Evolutionary conservation across 2,888 invertebrate genomes (phyloP).

Genomic region (Dermolepida albohirtum): DNA sequence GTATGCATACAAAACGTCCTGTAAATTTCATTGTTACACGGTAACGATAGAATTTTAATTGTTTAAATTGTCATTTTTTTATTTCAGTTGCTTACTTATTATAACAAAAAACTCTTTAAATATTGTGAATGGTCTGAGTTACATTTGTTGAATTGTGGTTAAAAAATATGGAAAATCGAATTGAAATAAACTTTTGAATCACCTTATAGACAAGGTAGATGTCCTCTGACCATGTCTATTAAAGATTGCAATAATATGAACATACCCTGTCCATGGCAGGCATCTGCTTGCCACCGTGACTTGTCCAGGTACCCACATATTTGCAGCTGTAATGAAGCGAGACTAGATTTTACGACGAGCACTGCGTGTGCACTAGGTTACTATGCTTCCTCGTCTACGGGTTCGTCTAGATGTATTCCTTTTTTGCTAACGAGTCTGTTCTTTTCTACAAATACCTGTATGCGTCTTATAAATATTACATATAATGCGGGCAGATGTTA

Average conservation of each 20-base stretch:
- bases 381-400: conserved; percentile 53
- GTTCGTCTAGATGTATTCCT: conserved; percentile 48
- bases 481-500: conserved; percentile 38
- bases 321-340: conserved; percentile 48
- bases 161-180: too few species aligned
- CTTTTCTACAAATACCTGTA: conserved; percentile 33
- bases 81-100: too few species aligned
- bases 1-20: too few species aligned
- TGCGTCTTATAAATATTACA: conserved; percentile 28
- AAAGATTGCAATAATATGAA: conserved; percentile 20
- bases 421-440: conserved; percentile 27
- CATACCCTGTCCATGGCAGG: conserved; percentile 23
- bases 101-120: too few species aligned
- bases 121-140: too few species aligned
- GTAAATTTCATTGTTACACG: too few species aligned
- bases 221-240: conserved; percentile 14
- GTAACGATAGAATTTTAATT: too few species aligned
- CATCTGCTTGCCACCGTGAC: conserved; percentile 49
- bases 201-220: conserved; percentile 12
- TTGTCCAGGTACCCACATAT: conserved; percentile 53
- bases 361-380: conserved; percentile 52
- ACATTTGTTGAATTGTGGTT: too few species aligned
- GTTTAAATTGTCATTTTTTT: too few species aligned
- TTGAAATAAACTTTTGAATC: conserved; percentile 23
- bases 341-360: conserved; percentile 47